Evolutionary conservation across 2,797 vertebrate species (phyloP), one percentile per base, ranked within the genome.

Genomic region (Pristis pectinata): DNA sequence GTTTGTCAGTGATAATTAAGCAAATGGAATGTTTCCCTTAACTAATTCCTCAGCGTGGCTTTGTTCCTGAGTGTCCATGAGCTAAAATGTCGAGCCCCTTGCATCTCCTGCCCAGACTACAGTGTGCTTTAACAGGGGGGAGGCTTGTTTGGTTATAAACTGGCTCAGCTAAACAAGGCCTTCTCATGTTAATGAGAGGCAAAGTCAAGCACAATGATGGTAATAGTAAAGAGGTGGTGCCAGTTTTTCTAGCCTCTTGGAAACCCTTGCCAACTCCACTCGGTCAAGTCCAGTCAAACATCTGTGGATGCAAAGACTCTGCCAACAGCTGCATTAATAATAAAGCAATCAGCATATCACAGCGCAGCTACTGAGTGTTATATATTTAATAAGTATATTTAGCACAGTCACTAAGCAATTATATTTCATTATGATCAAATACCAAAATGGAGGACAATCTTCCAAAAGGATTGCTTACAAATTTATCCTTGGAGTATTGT

Each of bases 351-450:
- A 30, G 44, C 91, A 72, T 24, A 72, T 70, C 91, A 93, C 64
- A 93, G 64, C 15, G 37, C n/a, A 70, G 64, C 41, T 22, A 24
- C 64, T 72, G 67, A 74, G 49, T 74, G 91, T 41, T 93, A 27
- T 30, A 93, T 72, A 70, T 74, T 74, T 93, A 93, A 93, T 93
- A 93, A 93, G 44, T 24, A 91, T 93, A 72, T 93, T 93, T 93
- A 93, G 37, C 64, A 74, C 41, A 70, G 91, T 49, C 41, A 49
- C 37, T 49, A 64, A 41, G 91, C 91, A 93, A 70, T 93, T 93
- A 49, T 70, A 72, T 72, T 93, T 30, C 37, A 93, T 93, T 93
- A 93, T 49, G 22, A 93, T 72, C 41, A 93, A 93, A 93, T 70
- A 70, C 41, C 41, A 37, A 44, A 61, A 93, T 72, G 22, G 41